A percentile compares a stretch with the other conserved stretches of the same genome.
phyloP scores from a whole-genome alignment of 2,113 vertebrate species.

The Mandrillus leucophaeus region DNA sequence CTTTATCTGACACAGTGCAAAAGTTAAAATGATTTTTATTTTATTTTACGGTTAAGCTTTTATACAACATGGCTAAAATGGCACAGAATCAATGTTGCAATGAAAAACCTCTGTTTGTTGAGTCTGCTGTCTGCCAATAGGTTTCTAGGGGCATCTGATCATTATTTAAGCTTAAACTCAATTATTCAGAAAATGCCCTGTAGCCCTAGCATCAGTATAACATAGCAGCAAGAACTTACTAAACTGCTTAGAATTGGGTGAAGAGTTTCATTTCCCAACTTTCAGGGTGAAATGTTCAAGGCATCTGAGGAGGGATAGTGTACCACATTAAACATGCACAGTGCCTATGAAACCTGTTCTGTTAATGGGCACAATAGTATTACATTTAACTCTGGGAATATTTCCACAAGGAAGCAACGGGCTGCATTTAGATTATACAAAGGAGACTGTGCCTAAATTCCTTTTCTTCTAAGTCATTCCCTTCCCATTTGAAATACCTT shows the following conservation, averaged over 20 bases:
- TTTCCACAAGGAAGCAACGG: conserved; percentile 49
- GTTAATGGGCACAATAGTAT: conserved; percentile 12
- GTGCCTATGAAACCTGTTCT: conserved; percentile 43
- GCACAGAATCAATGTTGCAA: not conserved
- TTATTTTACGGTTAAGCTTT: conserved; percentile 13
- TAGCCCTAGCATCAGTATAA: not conserved
- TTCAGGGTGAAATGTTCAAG: conserved; percentile 47
- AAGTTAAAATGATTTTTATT: conserved; percentile 16
- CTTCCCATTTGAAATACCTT: conserved; percentile 81
- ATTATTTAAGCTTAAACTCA: conserved; percentile 71
- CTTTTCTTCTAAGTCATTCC: conserved; percentile 81
- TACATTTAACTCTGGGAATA: conserved; percentile 52
- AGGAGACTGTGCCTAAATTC: conserved; percentile 80
- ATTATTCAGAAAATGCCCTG: conserved; percentile 58
- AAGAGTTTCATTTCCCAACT: not conserved
- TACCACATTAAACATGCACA: not conserved
- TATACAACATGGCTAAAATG: not conserved
- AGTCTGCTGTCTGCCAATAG: conserved; percentile 63
- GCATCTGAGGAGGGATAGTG: not conserved
- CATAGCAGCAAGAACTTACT: not conserved
- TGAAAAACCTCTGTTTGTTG: conserved; percentile 56
- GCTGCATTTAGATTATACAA: conserved; percentile 37
- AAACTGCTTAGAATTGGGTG: not conserved
- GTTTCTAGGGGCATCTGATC: conserved; percentile 63
- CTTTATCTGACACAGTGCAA: not conserved